Conservation (phyloP, 2,113 vertebrate species). For the Urocolius indicus region DNA sequence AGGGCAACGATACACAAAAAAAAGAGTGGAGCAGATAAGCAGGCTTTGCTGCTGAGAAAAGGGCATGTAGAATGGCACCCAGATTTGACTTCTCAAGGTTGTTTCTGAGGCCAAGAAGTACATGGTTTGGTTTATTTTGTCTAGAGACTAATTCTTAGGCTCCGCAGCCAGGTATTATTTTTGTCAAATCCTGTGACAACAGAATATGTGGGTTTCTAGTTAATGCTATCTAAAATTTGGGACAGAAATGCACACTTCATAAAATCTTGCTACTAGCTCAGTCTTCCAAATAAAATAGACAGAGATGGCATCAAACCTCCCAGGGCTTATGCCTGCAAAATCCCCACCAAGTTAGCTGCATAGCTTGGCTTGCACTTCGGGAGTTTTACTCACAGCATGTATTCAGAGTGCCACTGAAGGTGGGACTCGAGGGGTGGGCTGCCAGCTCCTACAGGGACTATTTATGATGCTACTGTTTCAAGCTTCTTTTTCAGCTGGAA, state of each 20-base stretch:
- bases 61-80: neutral
- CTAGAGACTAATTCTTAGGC: neutral
- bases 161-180: slow-evolving; percentile 38
- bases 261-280: neutral
- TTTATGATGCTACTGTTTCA: neutral
- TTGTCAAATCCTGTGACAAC: neutral
- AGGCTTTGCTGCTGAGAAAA: neutral
- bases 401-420: neutral
- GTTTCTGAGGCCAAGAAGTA: neutral
- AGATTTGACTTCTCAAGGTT: neutral
- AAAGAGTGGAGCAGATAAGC: neutral
- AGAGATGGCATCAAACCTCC: slow-evolving; percentile 9
- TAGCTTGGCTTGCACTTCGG: neutral
- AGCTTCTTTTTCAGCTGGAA: neutral
- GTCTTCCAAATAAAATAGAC: neutral
- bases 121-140: neutral
- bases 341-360: neutral
- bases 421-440: neutral
- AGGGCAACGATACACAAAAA: neutral
- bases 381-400: neutral
- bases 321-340: neutral
- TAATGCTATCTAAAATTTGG: neutral
- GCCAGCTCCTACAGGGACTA: neutral
- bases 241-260: neutral
- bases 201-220: slow-evolving; percentile 2